phyloP scores from a whole-genome alignment of 2,888 invertebrate species.

The Oligia fasciuncula region DNA sequence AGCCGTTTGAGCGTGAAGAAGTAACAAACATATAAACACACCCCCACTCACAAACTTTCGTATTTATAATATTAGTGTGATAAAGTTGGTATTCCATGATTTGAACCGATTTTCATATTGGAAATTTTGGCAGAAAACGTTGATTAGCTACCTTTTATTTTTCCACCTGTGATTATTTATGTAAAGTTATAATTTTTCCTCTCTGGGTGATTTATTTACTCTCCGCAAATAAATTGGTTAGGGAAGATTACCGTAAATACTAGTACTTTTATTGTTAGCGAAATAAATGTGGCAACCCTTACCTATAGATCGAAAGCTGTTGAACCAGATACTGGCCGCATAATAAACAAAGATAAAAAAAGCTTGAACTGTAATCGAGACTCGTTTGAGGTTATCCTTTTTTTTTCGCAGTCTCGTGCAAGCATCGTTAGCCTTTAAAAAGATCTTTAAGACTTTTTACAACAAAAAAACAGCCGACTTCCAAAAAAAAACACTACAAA shows the following conservation, averaged over 20 bases:
- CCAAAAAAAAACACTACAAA: too few species aligned
- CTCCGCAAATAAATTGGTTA: neutral
- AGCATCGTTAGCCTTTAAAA: too few species aligned
- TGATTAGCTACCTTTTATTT: too few species aligned
- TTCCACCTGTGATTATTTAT: neutral
- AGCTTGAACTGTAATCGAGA: neutral
- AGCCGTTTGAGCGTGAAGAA: too few species aligned
- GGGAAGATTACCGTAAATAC: neutral
- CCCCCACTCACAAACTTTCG: too few species aligned
- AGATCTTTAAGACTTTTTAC: too few species aligned
- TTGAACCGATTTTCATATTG: neutral
- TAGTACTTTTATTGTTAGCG: neutral
- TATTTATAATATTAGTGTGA: too few species aligned
- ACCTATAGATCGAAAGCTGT: neutral
- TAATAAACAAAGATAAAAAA: neutral
- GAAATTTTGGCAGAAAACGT: too few species aligned
- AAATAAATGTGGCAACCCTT: neutral
- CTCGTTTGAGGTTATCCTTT: neutral
- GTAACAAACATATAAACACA: too few species aligned
- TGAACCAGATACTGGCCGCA: constrained; percentile 28
- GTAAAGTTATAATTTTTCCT: neutral
- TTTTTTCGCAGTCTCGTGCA: too few species aligned
- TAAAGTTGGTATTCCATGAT: neutral
- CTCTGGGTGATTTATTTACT: neutral
- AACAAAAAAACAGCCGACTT: too few species aligned